Base-by-base conservation (phyloP, 2,113 vertebrate species). In the Corapipo altera region DNA sequence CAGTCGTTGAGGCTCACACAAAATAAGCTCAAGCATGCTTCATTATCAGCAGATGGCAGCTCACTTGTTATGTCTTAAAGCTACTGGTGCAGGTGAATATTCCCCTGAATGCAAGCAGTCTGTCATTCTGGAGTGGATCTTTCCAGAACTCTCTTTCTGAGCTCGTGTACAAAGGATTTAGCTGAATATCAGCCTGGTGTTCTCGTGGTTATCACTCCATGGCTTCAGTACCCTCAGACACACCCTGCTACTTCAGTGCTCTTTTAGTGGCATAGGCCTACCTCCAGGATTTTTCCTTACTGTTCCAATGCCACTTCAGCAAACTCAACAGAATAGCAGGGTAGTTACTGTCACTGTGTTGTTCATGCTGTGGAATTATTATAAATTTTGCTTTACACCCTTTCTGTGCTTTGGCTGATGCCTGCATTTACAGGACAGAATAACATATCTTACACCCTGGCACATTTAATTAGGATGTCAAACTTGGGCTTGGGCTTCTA, bases 401-500 rank as follows among this genome's bases (percentile, higher is more conserved):
- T 88, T 86, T 52, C 43, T 73, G 59, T 76, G 65, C 35, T 79
- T 92, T 82, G 67, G 61, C 35, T 75, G 67, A 86, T 90, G 78
- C 59, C 81, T 81, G 54, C 71, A 77, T 92, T 95, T 71, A 39
- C 37, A 76, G 76, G 80, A 62, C 52, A 94, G 73, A 80, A 79
- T 59, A 75, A 75, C 79, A 83, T 73, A 79, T 71, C 78, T 72
- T 93, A 44, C 49, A 95, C 91, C 21, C 37, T 61, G 57, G 55
- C 75, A 75, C 35, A 82, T 95, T 96, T 88, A 96, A 95, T 96
- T 91, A 94, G 65, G 80, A 61, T 86, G 88, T 95, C 90, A 96
- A 95, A 91, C 41, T 96, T 93, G 70, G 49, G 85, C 55, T 88
- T 85, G 86, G 49, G 65, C 83, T 95, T 95, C 84, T 72, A 62